Percentiles rank a stretch among this genome's conserved stretches.
Evolutionary conservation across 2,113 vertebrate genomes (phyloP).

Genomic region (Hippocampus barbouri): DNA sequence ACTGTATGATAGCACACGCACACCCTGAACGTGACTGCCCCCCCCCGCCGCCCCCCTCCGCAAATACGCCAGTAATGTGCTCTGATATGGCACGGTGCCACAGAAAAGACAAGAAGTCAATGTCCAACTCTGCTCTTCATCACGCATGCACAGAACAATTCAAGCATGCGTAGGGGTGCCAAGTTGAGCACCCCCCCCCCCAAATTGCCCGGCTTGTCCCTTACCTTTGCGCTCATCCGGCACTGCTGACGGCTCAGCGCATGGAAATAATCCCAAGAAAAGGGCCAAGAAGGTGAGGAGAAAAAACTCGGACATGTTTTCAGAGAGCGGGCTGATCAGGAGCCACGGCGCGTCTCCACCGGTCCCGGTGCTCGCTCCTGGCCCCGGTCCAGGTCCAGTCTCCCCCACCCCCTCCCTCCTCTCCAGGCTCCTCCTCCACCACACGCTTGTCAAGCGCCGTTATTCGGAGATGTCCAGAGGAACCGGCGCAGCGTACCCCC

Average conservation of each 20-base stretch:
- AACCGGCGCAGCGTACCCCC: slow-evolving; percentile 70
- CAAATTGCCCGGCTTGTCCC: slow-evolving; percentile 50
- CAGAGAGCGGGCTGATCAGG: slow-evolving; percentile 66
- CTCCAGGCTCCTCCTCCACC: slow-evolving; percentile 28
- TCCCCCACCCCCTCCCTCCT: slow-evolving; percentile 25
- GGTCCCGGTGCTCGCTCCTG: slow-evolving; percentile 45
- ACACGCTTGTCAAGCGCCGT: slow-evolving; percentile 65
- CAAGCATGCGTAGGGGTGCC: slow-evolving; percentile 13
- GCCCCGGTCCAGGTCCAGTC: slow-evolving; percentile 54
- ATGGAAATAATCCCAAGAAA: slow-evolving; percentile 86
- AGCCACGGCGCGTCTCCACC: slow-evolving; percentile 66
- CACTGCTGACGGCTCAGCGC: slow-evolving; percentile 71
- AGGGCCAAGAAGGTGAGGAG: slow-evolving; percentile 80
- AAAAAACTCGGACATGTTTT: slow-evolving; percentile 84
- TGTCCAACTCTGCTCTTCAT: background rate
- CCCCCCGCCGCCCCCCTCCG: no score
- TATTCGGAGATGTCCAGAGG: slow-evolving; percentile 73
- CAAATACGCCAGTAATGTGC: background rate
- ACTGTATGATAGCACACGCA: slow-evolving; percentile 16
- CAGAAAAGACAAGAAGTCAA: background rate
- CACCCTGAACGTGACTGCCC: background rate
- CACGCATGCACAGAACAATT: background rate
- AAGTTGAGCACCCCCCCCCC: slow-evolving; percentile 45
- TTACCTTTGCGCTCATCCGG: slow-evolving; percentile 80
- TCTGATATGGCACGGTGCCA: background rate